Conservation (phyloP, 2,888 invertebrate genomes). For the Volucella inflata region DNA sequence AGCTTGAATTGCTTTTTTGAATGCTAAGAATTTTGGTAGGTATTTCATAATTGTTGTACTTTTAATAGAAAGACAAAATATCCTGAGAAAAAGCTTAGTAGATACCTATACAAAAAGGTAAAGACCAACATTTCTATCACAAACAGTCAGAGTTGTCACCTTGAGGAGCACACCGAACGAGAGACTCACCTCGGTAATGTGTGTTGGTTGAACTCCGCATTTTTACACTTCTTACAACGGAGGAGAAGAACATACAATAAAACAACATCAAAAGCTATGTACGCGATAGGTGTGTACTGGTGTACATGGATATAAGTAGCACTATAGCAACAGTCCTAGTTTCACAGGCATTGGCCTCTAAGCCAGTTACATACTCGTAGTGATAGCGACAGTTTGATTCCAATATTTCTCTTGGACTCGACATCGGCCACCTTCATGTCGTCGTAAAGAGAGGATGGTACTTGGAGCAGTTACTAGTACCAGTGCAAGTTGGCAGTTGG, state of each 20-base stretch:
- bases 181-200: slow-evolving; percentile 56
- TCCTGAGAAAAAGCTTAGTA: too few relatives aligned
- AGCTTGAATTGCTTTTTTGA: too few relatives aligned
- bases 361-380: slow-evolving; percentile 27
- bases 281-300: too few relatives aligned
- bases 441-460: slow-evolving; percentile 45
- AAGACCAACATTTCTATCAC: slow-evolving; percentile 20
- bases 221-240: slow-evolving; percentile 43
- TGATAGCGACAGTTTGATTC: slow-evolving; percentile 62
- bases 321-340: slow-evolving; percentile 12
- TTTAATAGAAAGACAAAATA: too few relatives aligned
- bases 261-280: slow-evolving; percentile 35
- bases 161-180: slow-evolving; percentile 39
- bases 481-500: too few relatives aligned
- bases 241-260: slow-evolving; percentile 46
- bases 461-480: too few relatives aligned
- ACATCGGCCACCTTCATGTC: slow-evolving; percentile 14
- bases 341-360: slow-evolving; percentile 14
- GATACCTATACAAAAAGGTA: neutral
- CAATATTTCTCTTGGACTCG: slow-evolving; percentile 64
- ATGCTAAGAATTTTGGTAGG: too few relatives aligned
- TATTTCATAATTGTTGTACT: too few relatives aligned
- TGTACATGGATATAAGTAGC: neutral
- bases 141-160: slow-evolving; percentile 57
- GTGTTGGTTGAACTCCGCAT: slow-evolving; percentile 48